These are phyloP conservation scores for Bryconaethiops microstoma DNA, from an alignment of 2,797 vertebrate species.

Conservation along the genomic window DNA sequence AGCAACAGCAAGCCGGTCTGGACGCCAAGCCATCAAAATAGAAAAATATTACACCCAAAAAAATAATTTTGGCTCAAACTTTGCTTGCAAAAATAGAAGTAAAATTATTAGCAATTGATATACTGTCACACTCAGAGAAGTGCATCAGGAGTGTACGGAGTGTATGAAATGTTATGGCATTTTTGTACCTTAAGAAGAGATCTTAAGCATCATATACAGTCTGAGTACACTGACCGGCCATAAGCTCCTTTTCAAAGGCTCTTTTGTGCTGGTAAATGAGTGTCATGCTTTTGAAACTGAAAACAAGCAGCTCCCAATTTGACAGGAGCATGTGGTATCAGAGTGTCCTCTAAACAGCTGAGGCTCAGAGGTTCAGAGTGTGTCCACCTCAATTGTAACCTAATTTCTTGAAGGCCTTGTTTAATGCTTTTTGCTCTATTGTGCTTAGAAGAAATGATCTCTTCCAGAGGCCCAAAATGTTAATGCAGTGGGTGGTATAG, in stretches of 20 bases:
- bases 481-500: no score
- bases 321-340: constrained; percentile 55
- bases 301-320: constrained; percentile 58
- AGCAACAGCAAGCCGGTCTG: not conserved
- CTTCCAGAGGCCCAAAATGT: no score
- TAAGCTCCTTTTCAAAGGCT: constrained; percentile 28
- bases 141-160: not conserved
- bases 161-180: not conserved
- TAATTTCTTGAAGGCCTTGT: no score
- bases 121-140: not conserved
- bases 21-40: not conserved
- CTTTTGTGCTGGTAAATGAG: constrained; percentile 58
- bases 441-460: no score
- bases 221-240: not conserved
- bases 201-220: not conserved
- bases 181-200: not conserved
- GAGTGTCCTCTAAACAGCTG: not conserved
- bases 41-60: no score
- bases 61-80: no score
- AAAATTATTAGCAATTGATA: not conserved
- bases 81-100: no score
- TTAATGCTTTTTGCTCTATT: no score
- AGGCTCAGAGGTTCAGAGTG: not conserved
- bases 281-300: constrained; percentile 73
- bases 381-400: not conserved